Base-by-base conservation (phyloP, 2,113 vertebrate genomes). In the Salvelinus alpinus region DNA sequence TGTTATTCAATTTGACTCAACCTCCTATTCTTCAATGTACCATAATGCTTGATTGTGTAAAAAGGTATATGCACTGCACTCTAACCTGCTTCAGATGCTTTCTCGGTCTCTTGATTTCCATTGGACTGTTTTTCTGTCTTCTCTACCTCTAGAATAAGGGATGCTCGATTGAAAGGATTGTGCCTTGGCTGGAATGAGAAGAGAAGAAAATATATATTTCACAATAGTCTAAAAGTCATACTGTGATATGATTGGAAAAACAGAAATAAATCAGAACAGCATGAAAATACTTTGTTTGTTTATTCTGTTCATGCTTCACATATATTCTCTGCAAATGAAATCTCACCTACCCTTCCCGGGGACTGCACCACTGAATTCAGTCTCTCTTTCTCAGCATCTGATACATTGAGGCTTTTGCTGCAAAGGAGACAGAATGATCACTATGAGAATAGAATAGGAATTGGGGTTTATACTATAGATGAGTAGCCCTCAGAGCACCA, bases 161-260 rank as follows among this genome's bases (percentile, higher is more conserved):
- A 87, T 0, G 90, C 85, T 8, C 79, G 89, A 88, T 98, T 95
- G 87, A 99, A 99, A 2, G 97, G 97, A 85, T 99, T 99, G 88
- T 92, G 94, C 80, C 96, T 96, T 79, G 88, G 90, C 96, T 97
- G 72, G 31, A 79, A 81, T 64, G 38, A 86, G 89, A 76, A 79
- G 22, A 60, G 8, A 20, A 67, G 5, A 20, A 66, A 27, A 64
- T 60, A 18, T 22, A 62, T 62, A 8, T 22, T 62, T 22, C n/a
- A 13, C 3, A 64, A 64, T 13, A 27, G 13, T 65, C 11, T 27
- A 1, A 14, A 65, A 24, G 22, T 64, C 13, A 25, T 2, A 18
- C 13, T 65, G 64, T 65, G 24, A 65, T 65, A 65, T 65, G 7
- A 57, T 57, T 64, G n/a, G 62, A 54, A 5, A 74, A 7, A 82